These are phyloP conservation scores for Himantopus leucocephalus DNA, from an alignment of 2,113 vertebrate genomes.

Conservation along the genomic window DNA sequence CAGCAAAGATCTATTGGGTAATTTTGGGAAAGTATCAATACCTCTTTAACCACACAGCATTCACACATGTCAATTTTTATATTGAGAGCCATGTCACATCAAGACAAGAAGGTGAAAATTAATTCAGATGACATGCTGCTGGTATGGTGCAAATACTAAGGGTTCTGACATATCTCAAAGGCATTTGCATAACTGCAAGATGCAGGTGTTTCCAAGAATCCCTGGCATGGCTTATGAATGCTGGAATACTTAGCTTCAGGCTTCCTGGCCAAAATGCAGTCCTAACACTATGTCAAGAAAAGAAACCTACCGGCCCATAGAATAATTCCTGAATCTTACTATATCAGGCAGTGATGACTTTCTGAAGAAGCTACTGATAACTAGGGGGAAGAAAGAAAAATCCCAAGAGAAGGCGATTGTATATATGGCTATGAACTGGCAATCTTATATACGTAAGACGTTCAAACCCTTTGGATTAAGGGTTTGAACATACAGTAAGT, in stretches of 20 bases:
- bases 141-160: constrained; percentile 38
- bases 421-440: neutral
- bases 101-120: constrained; percentile 32
- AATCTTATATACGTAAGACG: neutral
- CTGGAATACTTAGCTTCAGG: constrained; percentile 26
- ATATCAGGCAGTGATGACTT: neutral
- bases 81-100: constrained; percentile 11
- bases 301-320: neutral
- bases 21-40: neutral
- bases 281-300: neutral
- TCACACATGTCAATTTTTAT: neutral
- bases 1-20: neutral
- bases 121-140: neutral
- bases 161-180: constrained; percentile 33
- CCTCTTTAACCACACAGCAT: neutral
- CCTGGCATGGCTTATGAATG: neutral
- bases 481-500: neutral
- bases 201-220: constrained; percentile 51
- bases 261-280: neutral
- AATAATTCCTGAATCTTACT: constrained; percentile 1
- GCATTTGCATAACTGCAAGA: constrained; percentile 24
- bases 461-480: constrained; percentile 1
- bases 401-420: neutral
- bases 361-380: neutral
- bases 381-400: neutral